Base-by-base conservation (phyloP, 2,888 invertebrate genomes). In the Baronia brevicornis region DNA sequence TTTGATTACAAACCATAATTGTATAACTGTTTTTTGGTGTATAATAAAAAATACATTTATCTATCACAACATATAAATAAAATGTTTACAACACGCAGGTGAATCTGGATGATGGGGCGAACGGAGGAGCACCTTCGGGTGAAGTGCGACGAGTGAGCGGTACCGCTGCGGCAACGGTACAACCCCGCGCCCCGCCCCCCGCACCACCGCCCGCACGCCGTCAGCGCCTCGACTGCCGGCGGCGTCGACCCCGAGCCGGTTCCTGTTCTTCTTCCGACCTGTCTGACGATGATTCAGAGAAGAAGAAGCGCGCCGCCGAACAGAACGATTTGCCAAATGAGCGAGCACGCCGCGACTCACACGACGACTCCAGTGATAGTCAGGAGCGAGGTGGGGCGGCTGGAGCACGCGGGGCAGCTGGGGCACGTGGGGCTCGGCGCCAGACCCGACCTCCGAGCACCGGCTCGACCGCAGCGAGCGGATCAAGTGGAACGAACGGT, bases 191-290 rank as follows among this genome's bases (percentile, higher is more conserved):
- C 0, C 64, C 70, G 1, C 63, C 68, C 1, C 65, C 68, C 22
- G 67, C 70, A 10, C 70, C 75, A 4, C 66, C 74, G 35, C 67
- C 70, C 43, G 77, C 59, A 33, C 64, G 71, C 21, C 66, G 70
- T 8, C 67, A 68, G 44, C 69, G 78, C 5, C 49, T 73, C 44
- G 75, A 74, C 39, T 69, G 75, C 36, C 63, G 79, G 18, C 68
- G 73, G 12, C 64, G 79, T 1, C 67, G 75, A 3, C 65, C 75
- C 26, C 66, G 80, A 31, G 77, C 79, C 44, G 93, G 95, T 3
- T 96, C 96, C 30, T 96, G 96, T 62, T 96, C 96, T 51, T 96
- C 96, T 29, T 96, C 96, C 0, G 97, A 97, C 69, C 93, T 97
- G 3, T 96, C 96, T 38, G 96, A 96, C 66, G 94, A 95, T 65